phyloP scores from a whole-genome alignment of 1,140 invertebrate species.

The Lepidotrigona ventralis region DNA sequence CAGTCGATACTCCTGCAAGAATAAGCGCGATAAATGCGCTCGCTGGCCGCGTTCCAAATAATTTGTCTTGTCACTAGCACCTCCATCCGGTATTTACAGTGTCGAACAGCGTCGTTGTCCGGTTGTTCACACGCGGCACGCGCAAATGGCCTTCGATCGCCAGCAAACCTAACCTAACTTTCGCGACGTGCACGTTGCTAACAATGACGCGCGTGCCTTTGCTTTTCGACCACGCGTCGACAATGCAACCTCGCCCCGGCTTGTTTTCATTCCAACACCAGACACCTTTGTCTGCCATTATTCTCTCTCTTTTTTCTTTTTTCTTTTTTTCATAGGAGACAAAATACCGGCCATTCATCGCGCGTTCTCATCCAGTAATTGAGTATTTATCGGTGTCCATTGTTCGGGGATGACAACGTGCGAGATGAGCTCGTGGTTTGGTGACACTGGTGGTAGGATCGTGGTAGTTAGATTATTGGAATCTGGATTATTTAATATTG shows the following conservation, averaged over 20 bases:
- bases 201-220: neutral
- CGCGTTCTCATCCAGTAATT: neutral
- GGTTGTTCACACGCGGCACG: slow-evolving; percentile 9
- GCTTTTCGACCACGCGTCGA: neutral
- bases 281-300: neutral
- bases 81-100: slow-evolving; percentile 15
- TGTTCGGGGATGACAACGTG: neutral
- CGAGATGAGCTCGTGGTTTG: neutral
- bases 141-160: slow-evolving; percentile 6
- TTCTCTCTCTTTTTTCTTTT: neutral
- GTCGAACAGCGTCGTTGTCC: slow-evolving; percentile 32
- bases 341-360: neutral
- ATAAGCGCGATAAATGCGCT: slow-evolving; percentile 38
- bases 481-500: too few relatives aligned
- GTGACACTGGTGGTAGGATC: neutral
- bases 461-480: too few relatives aligned
- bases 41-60: slow-evolving; percentile 49
- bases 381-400: neutral
- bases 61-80: slow-evolving; percentile 15
- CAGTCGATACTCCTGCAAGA: neutral
- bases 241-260: neutral
- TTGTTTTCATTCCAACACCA: neutral
- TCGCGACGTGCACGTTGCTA: neutral
- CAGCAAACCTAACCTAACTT: slow-evolving; percentile 2
- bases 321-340: neutral